phyloP scores from a whole-genome alignment of 2,888 invertebrate genomes.

The Junonia oenone region DNA sequence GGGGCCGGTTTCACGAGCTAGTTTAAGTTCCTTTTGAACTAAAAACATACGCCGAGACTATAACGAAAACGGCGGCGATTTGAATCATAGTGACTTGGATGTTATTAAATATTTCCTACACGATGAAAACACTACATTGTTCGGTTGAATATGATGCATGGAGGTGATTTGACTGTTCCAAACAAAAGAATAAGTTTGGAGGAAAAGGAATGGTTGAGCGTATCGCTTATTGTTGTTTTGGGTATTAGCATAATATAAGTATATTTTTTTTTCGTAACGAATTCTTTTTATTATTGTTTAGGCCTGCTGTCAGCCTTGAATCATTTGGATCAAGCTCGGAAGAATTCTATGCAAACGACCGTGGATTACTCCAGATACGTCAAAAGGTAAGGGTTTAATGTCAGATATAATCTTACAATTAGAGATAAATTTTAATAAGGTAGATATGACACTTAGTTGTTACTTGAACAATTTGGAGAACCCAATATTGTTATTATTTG shows the following conservation, averaged over 20 bases:
- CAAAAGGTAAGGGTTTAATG: conserved; percentile 76
- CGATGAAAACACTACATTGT: conserved; percentile 73
- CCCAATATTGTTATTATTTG: background rate
- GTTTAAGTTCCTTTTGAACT: conserved; percentile 62
- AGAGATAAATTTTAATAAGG: background rate
- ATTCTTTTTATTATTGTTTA: conserved; percentile 45
- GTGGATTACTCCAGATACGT: conserved; percentile 94
- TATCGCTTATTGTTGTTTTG: conserved; percentile 59
- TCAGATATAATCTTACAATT: conserved; percentile 12
- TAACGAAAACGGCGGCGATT: conserved; percentile 48
- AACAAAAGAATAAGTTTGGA: conserved; percentile 75
- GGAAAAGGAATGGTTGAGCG: conserved; percentile 64
- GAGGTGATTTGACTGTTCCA: conserved; percentile 70
- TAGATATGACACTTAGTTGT: too few relatives aligned
- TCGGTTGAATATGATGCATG: conserved; percentile 70
- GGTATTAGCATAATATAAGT: conserved; percentile 60
- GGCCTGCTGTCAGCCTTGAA: conserved; percentile 72
- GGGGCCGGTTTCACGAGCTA: conserved; percentile 63
- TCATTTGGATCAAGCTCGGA: conserved; percentile 72
- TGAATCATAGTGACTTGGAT: conserved; percentile 42
- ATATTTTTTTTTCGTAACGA: conserved; percentile 41
- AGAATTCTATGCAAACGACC: conserved; percentile 82
- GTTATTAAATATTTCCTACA: conserved; percentile 55
- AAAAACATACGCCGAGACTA: conserved; percentile 42
- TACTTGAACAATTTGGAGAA: conserved; percentile 2